These are phyloP conservation scores for Muntiacus reevesi DNA, from an alignment of 2,113 vertebrate species.

Conservation along the genomic window DNA sequence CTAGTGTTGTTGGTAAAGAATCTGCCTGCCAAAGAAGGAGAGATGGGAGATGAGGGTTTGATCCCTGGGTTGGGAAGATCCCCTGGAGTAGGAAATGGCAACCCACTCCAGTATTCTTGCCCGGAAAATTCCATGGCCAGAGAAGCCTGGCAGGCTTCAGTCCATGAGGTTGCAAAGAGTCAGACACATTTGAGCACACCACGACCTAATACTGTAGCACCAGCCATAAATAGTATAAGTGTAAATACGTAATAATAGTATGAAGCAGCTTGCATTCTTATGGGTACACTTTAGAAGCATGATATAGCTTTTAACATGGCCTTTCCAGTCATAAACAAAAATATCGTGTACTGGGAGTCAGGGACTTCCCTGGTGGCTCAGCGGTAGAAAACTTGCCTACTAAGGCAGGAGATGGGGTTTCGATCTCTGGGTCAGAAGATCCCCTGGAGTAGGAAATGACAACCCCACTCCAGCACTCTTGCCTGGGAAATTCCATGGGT, in stretches of 20 bases:
- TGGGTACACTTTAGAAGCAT: not conserved
- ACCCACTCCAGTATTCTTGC: not conserved
- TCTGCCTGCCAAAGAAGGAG: not conserved
- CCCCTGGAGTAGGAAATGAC: not conserved
- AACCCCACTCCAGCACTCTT: not conserved
- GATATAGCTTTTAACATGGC: not conserved
- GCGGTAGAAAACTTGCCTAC: not conserved
- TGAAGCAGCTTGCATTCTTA: not conserved
- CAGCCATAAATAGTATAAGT: not conserved
- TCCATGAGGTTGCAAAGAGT: not conserved
- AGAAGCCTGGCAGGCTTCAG: not conserved
- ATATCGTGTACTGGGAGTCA: not conserved
- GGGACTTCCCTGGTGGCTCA: not conserved
- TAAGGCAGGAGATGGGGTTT: not conserved
- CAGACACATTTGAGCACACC: not conserved
- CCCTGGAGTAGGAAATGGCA: not conserved
- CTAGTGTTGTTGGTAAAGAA: not conserved
- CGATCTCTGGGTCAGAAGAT: not conserved
- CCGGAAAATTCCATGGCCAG: not conserved
- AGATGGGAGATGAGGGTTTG: fast-evolving
- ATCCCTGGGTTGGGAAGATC: not conserved
- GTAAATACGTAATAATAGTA: not conserved
- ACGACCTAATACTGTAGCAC: not conserved
- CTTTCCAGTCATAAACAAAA: not conserved
- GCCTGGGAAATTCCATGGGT: not conserved